Conservation (phyloP, 2,888 invertebrate genomes). For the Drosophila stalkeri region DNA sequence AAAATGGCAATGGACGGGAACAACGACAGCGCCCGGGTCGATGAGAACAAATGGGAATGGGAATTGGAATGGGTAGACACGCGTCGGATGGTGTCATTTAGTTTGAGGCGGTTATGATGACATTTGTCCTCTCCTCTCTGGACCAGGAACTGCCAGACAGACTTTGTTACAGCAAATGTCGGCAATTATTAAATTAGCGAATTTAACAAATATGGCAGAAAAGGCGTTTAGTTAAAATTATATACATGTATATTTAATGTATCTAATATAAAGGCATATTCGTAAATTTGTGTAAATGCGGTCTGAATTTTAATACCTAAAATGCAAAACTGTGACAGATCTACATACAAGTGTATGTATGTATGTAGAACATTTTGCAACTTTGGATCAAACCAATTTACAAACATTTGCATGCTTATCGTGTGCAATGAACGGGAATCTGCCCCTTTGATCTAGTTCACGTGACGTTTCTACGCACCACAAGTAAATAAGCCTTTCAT, state of each 20-base stretch:
- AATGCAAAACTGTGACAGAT: background rate
- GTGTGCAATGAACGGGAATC: conserved; percentile 44
- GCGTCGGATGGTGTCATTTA: conserved; percentile 40
- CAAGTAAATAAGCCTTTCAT: conserved; percentile 5
- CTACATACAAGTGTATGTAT: too few species aligned
- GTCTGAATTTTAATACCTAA: background rate
- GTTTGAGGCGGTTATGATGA: conserved; percentile 36
- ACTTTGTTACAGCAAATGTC: background rate
- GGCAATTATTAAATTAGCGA: conserved; percentile 27
- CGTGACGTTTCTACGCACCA: conserved; percentile 34
- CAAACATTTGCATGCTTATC: conserved; percentile 35
- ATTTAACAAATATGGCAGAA: conserved; percentile 2
- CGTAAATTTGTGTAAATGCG: background rate
- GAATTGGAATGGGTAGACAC: conserved; percentile 49
- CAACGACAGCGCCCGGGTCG: conserved; percentile 39
- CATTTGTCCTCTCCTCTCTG: conserved; percentile 1
- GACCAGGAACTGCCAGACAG: background rate
- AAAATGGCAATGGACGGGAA: conserved; percentile 39
- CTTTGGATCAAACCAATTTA: conserved; percentile 34
- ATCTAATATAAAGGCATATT: background rate
- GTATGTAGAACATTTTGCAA: background rate
- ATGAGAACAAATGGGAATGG: conserved; percentile 36
- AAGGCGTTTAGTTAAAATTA: conserved; percentile 13
- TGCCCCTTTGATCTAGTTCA: conserved; percentile 43
- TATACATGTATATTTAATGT: background rate